These are phyloP conservation scores for Echinometra lucunter DNA, from an alignment of 53 echinoderm and acorn worm species.

Conservation along the genomic window DNA sequence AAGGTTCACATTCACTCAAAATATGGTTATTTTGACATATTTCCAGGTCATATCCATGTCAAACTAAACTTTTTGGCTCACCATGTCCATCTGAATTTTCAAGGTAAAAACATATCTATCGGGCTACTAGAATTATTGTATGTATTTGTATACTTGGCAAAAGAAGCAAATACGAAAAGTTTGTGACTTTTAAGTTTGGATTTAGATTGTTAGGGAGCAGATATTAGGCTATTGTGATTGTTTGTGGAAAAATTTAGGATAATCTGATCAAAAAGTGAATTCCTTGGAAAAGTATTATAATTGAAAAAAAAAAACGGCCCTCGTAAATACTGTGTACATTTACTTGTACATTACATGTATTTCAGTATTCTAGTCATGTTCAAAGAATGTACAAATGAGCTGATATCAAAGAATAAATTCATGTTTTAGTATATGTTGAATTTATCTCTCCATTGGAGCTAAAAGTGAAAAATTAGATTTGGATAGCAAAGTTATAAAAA, in stretches of 20 bases:
- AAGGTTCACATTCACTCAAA: background rate
- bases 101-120: background rate
- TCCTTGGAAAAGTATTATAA: background rate
- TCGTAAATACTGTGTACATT: too few relatives aligned
- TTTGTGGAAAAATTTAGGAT: background rate
- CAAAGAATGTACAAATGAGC: too few relatives aligned
- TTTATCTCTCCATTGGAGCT: too few relatives aligned
- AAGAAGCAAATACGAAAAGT: background rate
- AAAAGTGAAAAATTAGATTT: too few relatives aligned
- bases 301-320: too few relatives aligned
- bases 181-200: constrained; percentile 9
- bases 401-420: too few relatives aligned
- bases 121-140: background rate
- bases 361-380: too few relatives aligned
- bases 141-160: constrained; percentile 37
- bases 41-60: constrained; percentile 39
- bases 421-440: too few relatives aligned
- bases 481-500: too few relatives aligned
- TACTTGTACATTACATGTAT: too few relatives aligned
- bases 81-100: background rate
- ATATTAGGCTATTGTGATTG: background rate
- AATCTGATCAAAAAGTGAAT: constrained; percentile 18
- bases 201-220: constrained; percentile 3
- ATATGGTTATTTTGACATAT: constrained; percentile 11
- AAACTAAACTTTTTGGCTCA: constrained; percentile 19